phyloP scores from a whole-genome alignment of 2,888 invertebrate species.

The Latrodectus elegans region DNA sequence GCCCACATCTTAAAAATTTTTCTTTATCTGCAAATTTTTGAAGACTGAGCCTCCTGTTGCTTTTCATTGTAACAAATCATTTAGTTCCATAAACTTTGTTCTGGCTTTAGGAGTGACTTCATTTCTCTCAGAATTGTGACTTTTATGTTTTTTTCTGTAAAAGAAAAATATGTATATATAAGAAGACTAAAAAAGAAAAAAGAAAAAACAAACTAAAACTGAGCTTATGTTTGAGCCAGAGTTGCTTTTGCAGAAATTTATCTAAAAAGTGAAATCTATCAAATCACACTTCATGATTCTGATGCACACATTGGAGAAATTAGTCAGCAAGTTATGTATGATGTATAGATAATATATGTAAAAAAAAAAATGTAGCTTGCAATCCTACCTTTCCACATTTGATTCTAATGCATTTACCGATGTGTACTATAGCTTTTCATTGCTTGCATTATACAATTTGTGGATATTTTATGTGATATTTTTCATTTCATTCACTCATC shows the following conservation, averaged over 20 bases:
- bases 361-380: constrained; percentile 39
- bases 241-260: constrained; percentile 44
- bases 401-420: constrained; percentile 41
- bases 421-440: constrained; percentile 34
- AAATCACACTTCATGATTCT: constrained; percentile 45
- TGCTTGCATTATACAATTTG: constrained; percentile 3
- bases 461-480: constrained; percentile 1
- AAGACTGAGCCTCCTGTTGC: constrained; percentile 23
- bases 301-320: constrained; percentile 44
- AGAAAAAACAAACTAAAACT: constrained; percentile 5
- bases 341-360: constrained; percentile 61
- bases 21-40: not conserved
- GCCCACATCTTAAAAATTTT: constrained; percentile 32
- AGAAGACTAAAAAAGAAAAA: not conserved
- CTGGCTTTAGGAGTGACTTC: constrained; percentile 38
- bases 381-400: constrained; percentile 23
- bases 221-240: constrained; percentile 60
- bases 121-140: constrained; percentile 32
- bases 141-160: constrained; percentile 18
- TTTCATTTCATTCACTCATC: constrained; percentile 1
- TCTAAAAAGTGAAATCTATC: constrained; percentile 27
- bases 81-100: constrained; percentile 42
- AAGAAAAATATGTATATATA: not conserved
- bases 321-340: constrained; percentile 58
- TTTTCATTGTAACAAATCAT: constrained; percentile 22